Percentiles rank a stretch among this genome's conserved stretches.
phyloP scores from a whole-genome alignment of 35 echinoderm and acorn worm genomes.

The Lytechinus pictus region DNA sequence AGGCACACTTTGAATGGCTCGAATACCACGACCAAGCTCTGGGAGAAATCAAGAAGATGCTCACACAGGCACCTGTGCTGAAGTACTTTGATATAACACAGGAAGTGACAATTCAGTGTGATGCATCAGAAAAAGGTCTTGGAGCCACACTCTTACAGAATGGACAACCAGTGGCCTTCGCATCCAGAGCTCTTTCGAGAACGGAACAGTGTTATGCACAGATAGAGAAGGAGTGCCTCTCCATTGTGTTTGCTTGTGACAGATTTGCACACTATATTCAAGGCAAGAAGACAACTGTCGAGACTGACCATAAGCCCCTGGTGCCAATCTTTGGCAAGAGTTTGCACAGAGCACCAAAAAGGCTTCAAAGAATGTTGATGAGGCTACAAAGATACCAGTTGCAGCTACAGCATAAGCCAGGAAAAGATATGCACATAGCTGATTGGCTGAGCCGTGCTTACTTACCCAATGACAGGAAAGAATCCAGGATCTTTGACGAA shows the following conservation, averaged over 20 bases:
- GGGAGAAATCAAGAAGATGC: slow-evolving; percentile 57
- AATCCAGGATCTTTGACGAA: slow-evolving; percentile 19
- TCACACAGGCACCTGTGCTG: slow-evolving; percentile 50
- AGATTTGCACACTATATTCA: slow-evolving; percentile 71
- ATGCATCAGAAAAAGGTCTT: slow-evolving; percentile 56
- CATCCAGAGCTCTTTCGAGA: slow-evolving; percentile 50
- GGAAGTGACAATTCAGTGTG: slow-evolving; percentile 63
- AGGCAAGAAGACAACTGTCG: slow-evolving; percentile 55
- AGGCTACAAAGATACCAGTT: slow-evolving; percentile 70
- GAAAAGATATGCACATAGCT: slow-evolving; percentile 47
- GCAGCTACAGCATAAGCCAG: slow-evolving; percentile 27
- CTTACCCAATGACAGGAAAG: neutral
- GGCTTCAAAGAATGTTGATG: slow-evolving; percentile 81
- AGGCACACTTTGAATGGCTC: slow-evolving; percentile 62
- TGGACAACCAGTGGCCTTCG: slow-evolving; percentile 63
- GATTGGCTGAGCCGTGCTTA: slow-evolving; percentile 54
- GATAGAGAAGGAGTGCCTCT: slow-evolving; percentile 73
- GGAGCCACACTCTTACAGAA: slow-evolving; percentile 66
- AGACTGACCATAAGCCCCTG: slow-evolving; percentile 77
- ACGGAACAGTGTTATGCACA: slow-evolving; percentile 65
- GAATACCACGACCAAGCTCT: slow-evolving; percentile 33
- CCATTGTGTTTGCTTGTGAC: slow-evolving; percentile 65
- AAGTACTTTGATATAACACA: slow-evolving; percentile 59
- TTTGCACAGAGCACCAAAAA: slow-evolving; percentile 58
- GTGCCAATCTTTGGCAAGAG: slow-evolving; percentile 69